phyloP scores from a whole-genome alignment of 2,888 invertebrate genomes.

The Agrotis segetum region DNA sequence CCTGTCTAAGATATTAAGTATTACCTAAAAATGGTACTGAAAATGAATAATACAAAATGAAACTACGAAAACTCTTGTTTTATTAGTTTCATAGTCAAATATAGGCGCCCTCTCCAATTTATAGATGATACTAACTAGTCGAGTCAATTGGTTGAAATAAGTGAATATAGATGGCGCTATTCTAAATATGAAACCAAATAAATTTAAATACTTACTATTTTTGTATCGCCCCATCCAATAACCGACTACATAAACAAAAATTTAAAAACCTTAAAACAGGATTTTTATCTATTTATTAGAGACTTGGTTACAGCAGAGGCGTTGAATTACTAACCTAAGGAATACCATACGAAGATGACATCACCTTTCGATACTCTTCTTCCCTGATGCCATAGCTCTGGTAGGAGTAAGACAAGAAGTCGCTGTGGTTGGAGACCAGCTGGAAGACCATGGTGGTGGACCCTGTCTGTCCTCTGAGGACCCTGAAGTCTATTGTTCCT shows the following conservation, averaged over 20 bases:
- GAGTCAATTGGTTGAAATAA: fast-evolving
- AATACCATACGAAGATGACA: slow-evolving; percentile 67
- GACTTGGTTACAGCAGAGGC: neutral
- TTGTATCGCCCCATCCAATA: neutral
- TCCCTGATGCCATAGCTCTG: slow-evolving; percentile 83
- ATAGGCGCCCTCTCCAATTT: slow-evolving; percentile 17
- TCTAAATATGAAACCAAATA: neutral
- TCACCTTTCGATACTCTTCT: slow-evolving; percentile 87
- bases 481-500: slow-evolving; percentile 79
- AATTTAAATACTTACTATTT: neutral
- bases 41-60: neutral
- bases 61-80: neutral
- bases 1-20: no score
- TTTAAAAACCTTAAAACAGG: no score
- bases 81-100: neutral
- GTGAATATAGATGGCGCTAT: slow-evolving; percentile 15
- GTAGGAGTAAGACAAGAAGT: slow-evolving; percentile 84
- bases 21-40: neutral
- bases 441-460: slow-evolving; percentile 81
- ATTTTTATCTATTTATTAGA: no score
- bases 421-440: slow-evolving; percentile 83
- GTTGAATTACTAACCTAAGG: slow-evolving; percentile 73
- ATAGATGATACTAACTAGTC: neutral
- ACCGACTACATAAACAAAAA: no score
- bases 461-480: slow-evolving; percentile 80